Conservation (phyloP, 2,888 invertebrate genomes). For the Oscheius myriophilus region DNA sequence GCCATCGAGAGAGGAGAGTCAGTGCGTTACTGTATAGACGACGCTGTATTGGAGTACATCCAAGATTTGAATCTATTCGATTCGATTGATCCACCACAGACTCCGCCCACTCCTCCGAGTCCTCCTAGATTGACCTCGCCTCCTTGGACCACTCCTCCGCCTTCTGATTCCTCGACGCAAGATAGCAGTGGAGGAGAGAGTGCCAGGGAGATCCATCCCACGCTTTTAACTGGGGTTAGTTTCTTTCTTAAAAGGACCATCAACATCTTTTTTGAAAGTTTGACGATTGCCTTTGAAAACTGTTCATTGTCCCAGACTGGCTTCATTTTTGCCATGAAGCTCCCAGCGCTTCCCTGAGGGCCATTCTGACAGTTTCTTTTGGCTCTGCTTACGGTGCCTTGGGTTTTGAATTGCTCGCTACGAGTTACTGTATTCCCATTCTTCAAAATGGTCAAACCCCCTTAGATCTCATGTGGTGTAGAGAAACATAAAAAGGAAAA, state of each 20-base stretch:
- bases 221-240: constrained; percentile 5
- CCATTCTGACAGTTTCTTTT: too few relatives aligned
- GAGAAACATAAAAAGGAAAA: too few relatives aligned
- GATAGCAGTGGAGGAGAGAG: constrained; percentile 10
- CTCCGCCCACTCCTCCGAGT: constrained; percentile 22
- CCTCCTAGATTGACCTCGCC: constrained; percentile 12
- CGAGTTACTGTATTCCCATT: too few relatives aligned
- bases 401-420: too few relatives aligned
- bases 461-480: too few relatives aligned
- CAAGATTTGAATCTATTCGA: constrained; percentile 26
- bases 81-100: neutral
- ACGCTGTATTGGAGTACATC: constrained; percentile 34
- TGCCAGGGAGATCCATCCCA: neutral
- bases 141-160: constrained; percentile 15
- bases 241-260: neutral
- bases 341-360: too few relatives aligned
- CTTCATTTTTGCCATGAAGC: too few relatives aligned
- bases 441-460: too few relatives aligned
- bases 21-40: constrained; percentile 33
- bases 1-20: constrained; percentile 33
- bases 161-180: constrained; percentile 22
- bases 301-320: too few relatives aligned
- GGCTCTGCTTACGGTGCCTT: too few relatives aligned
- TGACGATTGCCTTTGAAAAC: too few relatives aligned
- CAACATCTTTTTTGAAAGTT: too few relatives aligned